Percentiles rank a stretch among this genome's conserved stretches.
Evolutionary conservation across 2,113 vertebrate genomes (phyloP).

Genomic region (Poicephalus meyeri): DNA sequence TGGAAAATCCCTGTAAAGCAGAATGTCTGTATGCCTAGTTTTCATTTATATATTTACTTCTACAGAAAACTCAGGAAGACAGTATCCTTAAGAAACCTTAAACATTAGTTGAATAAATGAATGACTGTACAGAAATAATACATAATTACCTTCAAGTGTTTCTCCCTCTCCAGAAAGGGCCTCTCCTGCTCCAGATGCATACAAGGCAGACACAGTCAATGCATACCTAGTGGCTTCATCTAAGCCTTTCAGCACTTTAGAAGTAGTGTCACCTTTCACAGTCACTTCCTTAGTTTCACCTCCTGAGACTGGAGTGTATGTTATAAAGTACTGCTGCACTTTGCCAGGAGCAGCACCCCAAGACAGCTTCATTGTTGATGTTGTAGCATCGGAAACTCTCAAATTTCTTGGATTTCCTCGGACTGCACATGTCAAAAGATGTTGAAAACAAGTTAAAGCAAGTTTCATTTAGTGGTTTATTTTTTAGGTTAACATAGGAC

Average conservation of each 20-base stretch:
- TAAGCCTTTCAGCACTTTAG: slow-evolving; percentile 81
- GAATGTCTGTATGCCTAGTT: neutral
- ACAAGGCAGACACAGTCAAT: slow-evolving; percentile 89
- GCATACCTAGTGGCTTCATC: slow-evolving; percentile 86
- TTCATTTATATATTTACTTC: neutral
- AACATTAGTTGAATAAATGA: neutral
- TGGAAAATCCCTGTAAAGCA: neutral
- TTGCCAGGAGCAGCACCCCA: slow-evolving; percentile 91
- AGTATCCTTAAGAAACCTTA: neutral
- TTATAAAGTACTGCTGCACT: slow-evolving; percentile 88
- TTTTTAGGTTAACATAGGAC: neutral
- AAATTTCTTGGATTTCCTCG: slow-evolving; percentile 89
- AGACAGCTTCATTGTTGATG: slow-evolving; percentile 88
- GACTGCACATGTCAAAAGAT: slow-evolving; percentile 74
- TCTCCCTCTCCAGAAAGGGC: slow-evolving; percentile 88
- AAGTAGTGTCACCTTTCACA: slow-evolving; percentile 82
- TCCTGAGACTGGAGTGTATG: slow-evolving; percentile 83
- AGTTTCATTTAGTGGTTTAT: neutral
- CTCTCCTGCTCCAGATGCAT: slow-evolving; percentile 87
- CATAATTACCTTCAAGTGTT: slow-evolving; percentile 91
- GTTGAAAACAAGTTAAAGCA: neutral
- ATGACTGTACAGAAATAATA: neutral
- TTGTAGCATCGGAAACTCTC: slow-evolving; percentile 86
- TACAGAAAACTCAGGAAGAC: neutral
- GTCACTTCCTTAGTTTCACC: slow-evolving; percentile 87